Evolutionary conservation across 2,888 invertebrate species (phyloP).

Genomic region (Drosophila kanekoi): DNA sequence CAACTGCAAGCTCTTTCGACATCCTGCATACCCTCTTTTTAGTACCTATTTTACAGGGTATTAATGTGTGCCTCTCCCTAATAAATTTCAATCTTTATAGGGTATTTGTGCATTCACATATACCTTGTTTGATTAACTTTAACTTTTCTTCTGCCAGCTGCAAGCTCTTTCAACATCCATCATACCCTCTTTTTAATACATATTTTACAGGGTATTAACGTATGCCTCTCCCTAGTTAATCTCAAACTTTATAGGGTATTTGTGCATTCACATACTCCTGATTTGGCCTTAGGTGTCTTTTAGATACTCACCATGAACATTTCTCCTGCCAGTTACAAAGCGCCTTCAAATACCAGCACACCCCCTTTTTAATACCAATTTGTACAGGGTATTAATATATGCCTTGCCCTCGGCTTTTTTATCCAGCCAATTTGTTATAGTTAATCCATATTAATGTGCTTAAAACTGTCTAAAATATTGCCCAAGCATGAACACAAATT

Average conservation of each 20-base stretch:
- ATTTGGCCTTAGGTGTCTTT: no score
- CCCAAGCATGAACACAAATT: conserved; percentile 8
- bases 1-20: background rate
- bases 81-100: background rate
- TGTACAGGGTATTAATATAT: conserved; percentile 8
- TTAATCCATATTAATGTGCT: conserved; percentile 49
- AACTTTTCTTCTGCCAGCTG: background rate
- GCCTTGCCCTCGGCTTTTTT: background rate
- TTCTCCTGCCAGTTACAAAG: background rate
- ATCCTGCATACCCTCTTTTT: background rate
- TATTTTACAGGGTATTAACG: no score
- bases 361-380: background rate
- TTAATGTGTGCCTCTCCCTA: no score
- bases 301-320: no score
- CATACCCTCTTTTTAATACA: background rate
- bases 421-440: conserved; percentile 22
- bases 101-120: background rate
- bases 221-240: no score
- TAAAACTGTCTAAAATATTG: conserved; percentile 29
- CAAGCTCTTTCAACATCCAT: background rate
- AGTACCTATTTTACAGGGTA: no score
- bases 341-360: background rate
- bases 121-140: no score
- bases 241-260: background rate
- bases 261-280: background rate